Conservation (phyloP, 2,113 vertebrate genomes). For the Pongo pygmaeus region DNA sequence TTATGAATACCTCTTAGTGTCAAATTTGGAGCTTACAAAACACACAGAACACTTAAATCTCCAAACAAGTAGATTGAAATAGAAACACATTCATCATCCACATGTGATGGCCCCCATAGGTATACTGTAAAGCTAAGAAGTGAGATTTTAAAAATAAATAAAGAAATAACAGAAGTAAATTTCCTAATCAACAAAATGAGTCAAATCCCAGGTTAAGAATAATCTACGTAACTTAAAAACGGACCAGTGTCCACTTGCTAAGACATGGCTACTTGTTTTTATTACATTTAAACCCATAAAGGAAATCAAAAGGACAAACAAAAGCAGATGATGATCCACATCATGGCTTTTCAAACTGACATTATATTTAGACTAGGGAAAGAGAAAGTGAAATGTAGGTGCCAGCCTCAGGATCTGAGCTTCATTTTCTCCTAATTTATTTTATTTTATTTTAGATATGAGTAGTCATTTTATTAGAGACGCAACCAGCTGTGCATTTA, state of each 20-base stretch:
- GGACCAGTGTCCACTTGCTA: slow-evolving; percentile 22
- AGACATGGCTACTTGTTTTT: neutral
- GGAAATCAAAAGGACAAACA: neutral
- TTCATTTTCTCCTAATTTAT: slow-evolving; percentile 22
- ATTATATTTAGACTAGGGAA: slow-evolving; percentile 36
- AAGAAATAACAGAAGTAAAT: neutral
- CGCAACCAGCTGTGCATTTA: slow-evolving; percentile 47
- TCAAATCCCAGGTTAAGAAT: slow-evolving; percentile 4
- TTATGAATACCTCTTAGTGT: slow-evolving; percentile 54
- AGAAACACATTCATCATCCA: neutral
- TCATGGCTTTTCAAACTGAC: neutral
- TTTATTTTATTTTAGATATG: slow-evolving; percentile 11
- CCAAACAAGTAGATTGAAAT: slow-evolving; percentile 29
- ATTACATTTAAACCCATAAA: slow-evolving; percentile 16
- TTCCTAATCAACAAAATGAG: slow-evolving; percentile 22
- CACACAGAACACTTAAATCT: neutral
- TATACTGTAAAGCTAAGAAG: slow-evolving; percentile 41
- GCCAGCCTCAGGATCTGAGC: neutral
- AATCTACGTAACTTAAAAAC: neutral
- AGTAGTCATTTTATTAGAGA: slow-evolving; percentile 64
- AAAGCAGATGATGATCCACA: neutral
- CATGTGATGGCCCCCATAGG: neutral
- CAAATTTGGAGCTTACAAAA: slow-evolving; percentile 50
- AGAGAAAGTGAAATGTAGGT: neutral
- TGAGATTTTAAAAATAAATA: neutral